Base-by-base conservation (phyloP, 2,888 invertebrate genomes). In the Acronicta leporina region DNA sequence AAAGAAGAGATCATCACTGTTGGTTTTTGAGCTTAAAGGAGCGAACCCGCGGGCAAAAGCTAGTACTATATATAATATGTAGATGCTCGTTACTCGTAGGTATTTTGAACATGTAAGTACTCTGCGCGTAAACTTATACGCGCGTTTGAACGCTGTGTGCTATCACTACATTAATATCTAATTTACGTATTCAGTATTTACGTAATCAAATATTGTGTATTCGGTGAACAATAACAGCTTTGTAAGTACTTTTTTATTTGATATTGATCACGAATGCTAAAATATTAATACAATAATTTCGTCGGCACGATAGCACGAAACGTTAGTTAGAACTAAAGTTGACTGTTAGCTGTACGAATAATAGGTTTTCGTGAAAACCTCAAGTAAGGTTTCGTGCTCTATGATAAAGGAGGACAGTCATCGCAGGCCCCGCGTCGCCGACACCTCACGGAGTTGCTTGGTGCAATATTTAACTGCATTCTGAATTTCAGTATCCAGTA, bases 381-480 rank as follows among this genome's bases (percentile, higher is more conserved):
- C 68, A 78, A 82, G 71, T 66, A 68, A 53, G 63, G 73, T 75
- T 63, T 72, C 74, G 64, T 77, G 76, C 72, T 71, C 65, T 69
- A 76, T 81, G 79, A 81, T 79, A 80, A 63, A 81, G 79, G 70
- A 71, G 69, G 78, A 59, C 72, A 70, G 64, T 47, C 40, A 56
- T 43, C 50, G 64, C 56, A 47, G 40, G 63, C 67, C 69, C 48
- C 62, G 60, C 71, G 66, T 38, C 65, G 61, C 56, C 70, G 69
- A 64, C 73, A 62, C 57, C 51, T 57, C 73, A 57, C 65, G 50
- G 62, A 42, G 47, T 67, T 53, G 62, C 65, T 72, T 83, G 77
- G 68, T 83, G 84, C 84, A 85, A 81, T 85, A 86, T 85, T 82
- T 80, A 80, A 67, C 83, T 79, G 86, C 85, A 85, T 77, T 75